Evolutionary conservation across 1,140 invertebrate species (phyloP), one percentile per base, ranked within the genome.

Genomic region (Trichonephila clavata): DNA sequence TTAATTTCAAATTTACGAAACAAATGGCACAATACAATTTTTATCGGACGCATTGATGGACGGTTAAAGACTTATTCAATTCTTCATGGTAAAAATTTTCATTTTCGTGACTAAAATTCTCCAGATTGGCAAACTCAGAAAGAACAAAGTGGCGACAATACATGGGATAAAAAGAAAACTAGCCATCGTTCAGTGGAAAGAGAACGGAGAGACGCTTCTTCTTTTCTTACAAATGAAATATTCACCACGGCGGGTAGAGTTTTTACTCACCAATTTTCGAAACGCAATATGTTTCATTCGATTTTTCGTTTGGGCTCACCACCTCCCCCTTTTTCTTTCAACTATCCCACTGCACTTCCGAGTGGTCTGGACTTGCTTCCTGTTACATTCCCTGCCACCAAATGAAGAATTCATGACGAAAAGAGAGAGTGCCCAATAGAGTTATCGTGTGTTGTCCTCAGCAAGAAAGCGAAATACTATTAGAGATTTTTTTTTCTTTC

Each of bases 381-480:
- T 57, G 81, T n/a, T 24, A 24, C 24, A 27, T n/a, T 24, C n/a
- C n/a, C 50, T 24, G 43, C 81, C 81, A 21, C 43, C 43, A 3
- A 24, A 83, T 83, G 43, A 83, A 83, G 81, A 83, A 83, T 83
- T 83, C 81, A 83, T 83, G 50, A n/a, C 20, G 81, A 50, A 24
- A 14, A 83, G 81, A 50, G 81, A 83, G 81, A 83, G 50, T 50
- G 50, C 20, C 81, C 81, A 83, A 83, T 57, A 59, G 43, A 83
- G 81, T 83, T 83, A 83, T 83, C 81, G 50, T 24, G 43, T 27
- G 43, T 18, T 59, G 39, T 83, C 81, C n/a, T 83, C 21, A 57
- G 39, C 21, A 27, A n/a, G 43, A 83, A 43, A 83, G 24, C 50
- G 39, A 59, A 57, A 83, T 83, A 24, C 81, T 83, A 83, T 83